Percentiles rank a stretch among this genome's conserved stretches.
Evolutionary conservation across 2,888 invertebrate genomes (phyloP).

Genomic region (Drosophila suboccidentalis): DNA sequence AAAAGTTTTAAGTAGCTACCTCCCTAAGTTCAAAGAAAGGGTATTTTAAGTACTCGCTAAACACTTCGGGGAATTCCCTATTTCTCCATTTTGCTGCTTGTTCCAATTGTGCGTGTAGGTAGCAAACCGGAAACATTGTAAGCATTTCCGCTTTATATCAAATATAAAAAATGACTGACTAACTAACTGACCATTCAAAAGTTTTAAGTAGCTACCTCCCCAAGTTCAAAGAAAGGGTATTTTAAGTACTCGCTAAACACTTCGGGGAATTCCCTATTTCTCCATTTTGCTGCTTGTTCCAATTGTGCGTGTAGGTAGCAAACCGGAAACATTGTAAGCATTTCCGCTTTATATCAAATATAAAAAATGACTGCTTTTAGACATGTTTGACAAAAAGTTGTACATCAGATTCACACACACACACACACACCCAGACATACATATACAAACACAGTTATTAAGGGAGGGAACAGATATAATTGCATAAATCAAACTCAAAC

Average conservation of each 20-base stretch:
- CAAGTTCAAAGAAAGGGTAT: background rate
- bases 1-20: background rate
- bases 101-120: slow-evolving; percentile 61
- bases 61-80: background rate
- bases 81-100: background rate
- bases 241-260: background rate
- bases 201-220: background rate
- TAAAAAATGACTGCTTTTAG: slow-evolving; percentile 79
- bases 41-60: slow-evolving; percentile 3
- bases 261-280: background rate
- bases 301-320: slow-evolving; percentile 72
- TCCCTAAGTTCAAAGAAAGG: background rate
- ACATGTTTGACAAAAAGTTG: slow-evolving; percentile 82
- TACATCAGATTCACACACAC: slow-evolving; percentile 61
- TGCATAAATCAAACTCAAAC: slow-evolving; percentile 83
- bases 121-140: slow-evolving; percentile 82
- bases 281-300: background rate
- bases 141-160: slow-evolving; percentile 78
- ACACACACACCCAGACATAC: slow-evolving; percentile 25
- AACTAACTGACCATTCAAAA: background rate
- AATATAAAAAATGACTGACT: too few relatives aligned
- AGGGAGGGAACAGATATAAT: slow-evolving; percentile 69
- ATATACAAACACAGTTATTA: slow-evolving; percentile 16
- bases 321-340: slow-evolving; percentile 81
- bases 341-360: slow-evolving; percentile 78